Evolutionary conservation across 2,888 invertebrate genomes (phyloP), one percentile per base, ranked within the genome.

Genomic region (Trimorus sp.): DNA sequence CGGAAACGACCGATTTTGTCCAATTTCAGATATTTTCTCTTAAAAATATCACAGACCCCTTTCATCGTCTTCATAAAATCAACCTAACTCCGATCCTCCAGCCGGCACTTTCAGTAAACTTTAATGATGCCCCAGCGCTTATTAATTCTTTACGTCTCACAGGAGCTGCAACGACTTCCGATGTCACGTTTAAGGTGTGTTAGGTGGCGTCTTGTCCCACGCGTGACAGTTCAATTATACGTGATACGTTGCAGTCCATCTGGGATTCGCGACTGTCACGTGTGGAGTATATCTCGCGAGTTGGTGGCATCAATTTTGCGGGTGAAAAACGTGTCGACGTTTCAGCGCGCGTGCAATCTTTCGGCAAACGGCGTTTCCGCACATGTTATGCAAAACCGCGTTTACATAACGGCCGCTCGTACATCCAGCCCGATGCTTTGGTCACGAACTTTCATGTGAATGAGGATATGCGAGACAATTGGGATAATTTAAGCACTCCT

Each of bases 181-280:
- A 37, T 36, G 53, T 40, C 14, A 16, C 16, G 53, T 53, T 65
- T 65, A 40, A 65, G 65, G 38, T 40, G 53, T 38, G 53, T 65
- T 51, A 40, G 53, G 16, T 53, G n/a, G 11, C 40, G 53, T 40
- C 53, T 38, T 65, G 65, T 40, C 15, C 16, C 38, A 48, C 49
- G 69, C 26, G 59, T 70, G 59, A 70, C 69, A 59, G 69, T 59
- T 70, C 59, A 70, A 70, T 70, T 70, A 59, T 59, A 51, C 59
- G 45, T 58, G 45, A 68, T 48, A 48, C 12, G 48, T 49, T 38
- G 15, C 9, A 38, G 8, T 16, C 37, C 37, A 15, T 45, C 14
- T 26, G 40, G 1, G 14, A 9, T 14, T 11, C 11, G 7, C 58
- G 36, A 15, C 38, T 38, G 69, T 14, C 59, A 59, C 69, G 69